A percentile compares a stretch with the other conserved stretches of the same genome.
These are phyloP conservation scores for Takifugu bimaculatus DNA, from an alignment of 2,113 vertebrate genomes.

Conservation along the genomic window DNA sequence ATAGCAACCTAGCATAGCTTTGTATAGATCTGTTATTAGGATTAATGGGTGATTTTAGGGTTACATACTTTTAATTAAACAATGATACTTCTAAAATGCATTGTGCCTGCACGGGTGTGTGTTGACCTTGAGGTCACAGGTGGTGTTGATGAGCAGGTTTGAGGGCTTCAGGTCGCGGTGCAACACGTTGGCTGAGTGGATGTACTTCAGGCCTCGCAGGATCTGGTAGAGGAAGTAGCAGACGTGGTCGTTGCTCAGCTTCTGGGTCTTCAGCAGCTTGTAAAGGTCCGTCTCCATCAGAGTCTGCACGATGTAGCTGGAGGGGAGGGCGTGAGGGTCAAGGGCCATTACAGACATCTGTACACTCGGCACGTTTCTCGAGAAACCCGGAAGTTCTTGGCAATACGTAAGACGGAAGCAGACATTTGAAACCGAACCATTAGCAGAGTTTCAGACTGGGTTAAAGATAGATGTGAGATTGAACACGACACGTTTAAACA, in stretches of 20 bases:
- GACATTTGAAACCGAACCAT: too few species aligned
- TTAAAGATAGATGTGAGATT: too few species aligned
- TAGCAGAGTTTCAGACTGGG: too few species aligned
- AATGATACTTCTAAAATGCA: too few species aligned
- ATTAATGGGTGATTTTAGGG: too few species aligned
- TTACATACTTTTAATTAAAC: too few species aligned
- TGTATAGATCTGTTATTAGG: too few species aligned
- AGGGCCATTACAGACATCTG: background rate
- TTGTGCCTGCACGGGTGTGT: background rate
- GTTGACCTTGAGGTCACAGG: constrained; percentile 86
- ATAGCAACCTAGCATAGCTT: too few species aligned
- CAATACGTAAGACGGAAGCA: too few species aligned
- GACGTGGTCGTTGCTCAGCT: constrained; percentile 87
- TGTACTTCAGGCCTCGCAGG: constrained; percentile 87
- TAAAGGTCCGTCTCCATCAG: constrained; percentile 91
- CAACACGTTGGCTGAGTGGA: constrained; percentile 87
- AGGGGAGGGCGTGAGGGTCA: constrained; percentile 33
- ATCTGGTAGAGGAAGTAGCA: constrained; percentile 93
- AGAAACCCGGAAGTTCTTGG: too few species aligned
- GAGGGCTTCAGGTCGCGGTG: constrained; percentile 89
- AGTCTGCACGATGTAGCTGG: constrained; percentile 88
- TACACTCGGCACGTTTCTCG: too few species aligned
- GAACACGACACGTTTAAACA: too few species aligned
- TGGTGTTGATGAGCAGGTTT: constrained; percentile 91
- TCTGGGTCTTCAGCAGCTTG: constrained; percentile 87